These are phyloP conservation scores for Naso thynnoides DNA, from an alignment of 2,797 vertebrate species.

Conservation along the genomic window DNA sequence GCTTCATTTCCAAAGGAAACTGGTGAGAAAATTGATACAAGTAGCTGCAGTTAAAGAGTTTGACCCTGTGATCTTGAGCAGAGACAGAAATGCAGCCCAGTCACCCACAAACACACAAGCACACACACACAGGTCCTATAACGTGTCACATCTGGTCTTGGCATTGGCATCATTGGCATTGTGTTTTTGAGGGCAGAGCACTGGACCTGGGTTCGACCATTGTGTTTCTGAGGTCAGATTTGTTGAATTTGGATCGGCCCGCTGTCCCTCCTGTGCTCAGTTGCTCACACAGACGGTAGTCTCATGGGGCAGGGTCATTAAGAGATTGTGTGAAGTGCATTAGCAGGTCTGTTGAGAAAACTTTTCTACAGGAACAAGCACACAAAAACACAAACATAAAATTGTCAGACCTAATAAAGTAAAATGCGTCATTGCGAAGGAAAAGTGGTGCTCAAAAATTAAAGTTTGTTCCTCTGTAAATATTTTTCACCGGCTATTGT, in stretches of 20 bases:
- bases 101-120: neutral
- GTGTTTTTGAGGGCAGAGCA: slow-evolving; percentile 66
- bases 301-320: slow-evolving; percentile 46
- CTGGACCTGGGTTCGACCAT: slow-evolving; percentile 66
- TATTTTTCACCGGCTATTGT: slow-evolving; percentile 78
- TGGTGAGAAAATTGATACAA: slow-evolving; percentile 43
- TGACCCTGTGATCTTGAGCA: slow-evolving; percentile 21
- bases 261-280: slow-evolving; percentile 52
- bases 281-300: slow-evolving; percentile 42
- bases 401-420: slow-evolving; percentile 8
- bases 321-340: slow-evolving; percentile 30
- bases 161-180: slow-evolving; percentile 71
- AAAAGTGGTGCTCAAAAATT: slow-evolving; percentile 37
- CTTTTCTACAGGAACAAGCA: slow-evolving; percentile 54
- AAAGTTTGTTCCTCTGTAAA: slow-evolving; percentile 69
- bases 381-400: slow-evolving; percentile 44
- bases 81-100: neutral
- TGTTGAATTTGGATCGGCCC: slow-evolving; percentile 77
- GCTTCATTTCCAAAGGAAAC: slow-evolving; percentile 35
- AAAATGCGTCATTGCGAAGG: slow-evolving; percentile 40
- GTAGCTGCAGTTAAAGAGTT: neutral
- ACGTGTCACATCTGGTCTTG: slow-evolving; percentile 64
- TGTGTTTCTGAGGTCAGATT: slow-evolving; percentile 78
- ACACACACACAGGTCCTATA: slow-evolving; percentile 8
- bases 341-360: slow-evolving; percentile 25